phyloP scores from a whole-genome alignment of 2,888 invertebrate species.

The Autographa pulchrina region DNA sequence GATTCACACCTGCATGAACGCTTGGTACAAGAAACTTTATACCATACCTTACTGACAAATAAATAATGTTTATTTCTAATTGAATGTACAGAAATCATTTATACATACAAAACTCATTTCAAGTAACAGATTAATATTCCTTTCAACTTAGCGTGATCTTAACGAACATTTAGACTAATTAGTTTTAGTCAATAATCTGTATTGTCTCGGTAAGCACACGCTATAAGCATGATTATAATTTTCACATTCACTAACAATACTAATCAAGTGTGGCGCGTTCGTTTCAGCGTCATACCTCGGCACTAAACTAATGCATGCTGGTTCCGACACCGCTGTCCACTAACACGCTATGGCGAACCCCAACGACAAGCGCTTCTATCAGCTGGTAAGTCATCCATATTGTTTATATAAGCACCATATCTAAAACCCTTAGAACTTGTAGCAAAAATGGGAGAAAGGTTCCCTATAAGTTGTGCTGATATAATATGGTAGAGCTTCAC shows the following conservation, averaged over 20 bases:
- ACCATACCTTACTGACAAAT: background rate
- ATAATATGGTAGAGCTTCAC: too few relatives aligned
- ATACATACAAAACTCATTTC: background rate
- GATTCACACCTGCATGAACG: conserved; percentile 62
- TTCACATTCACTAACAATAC: conserved; percentile 69
- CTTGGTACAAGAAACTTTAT: conserved; percentile 32
- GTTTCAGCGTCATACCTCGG: conserved; percentile 77
- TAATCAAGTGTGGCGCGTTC: conserved; percentile 74
- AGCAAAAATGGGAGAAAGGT: background rate
- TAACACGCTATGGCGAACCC: conserved; percentile 83
- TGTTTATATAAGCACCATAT: background rate
- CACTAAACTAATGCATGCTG: conserved; percentile 87
- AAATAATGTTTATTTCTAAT: background rate
- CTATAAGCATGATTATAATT: conserved; percentile 37
- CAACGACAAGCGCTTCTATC: conserved; percentile 89
- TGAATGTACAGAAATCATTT: background rate
- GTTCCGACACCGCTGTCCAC: conserved; percentile 68
- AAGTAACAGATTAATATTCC: background rate
- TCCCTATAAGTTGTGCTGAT: too few relatives aligned
- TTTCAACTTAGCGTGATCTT: conserved; percentile 12
- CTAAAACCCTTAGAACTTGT: background rate
- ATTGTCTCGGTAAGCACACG: conserved; percentile 19
- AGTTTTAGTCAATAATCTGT: conserved; percentile 18
- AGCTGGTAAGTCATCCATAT: conserved; percentile 84
- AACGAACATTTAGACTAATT: conserved; percentile 17